phyloP scores from a whole-genome alignment of 2,113 vertebrate species.

The Gymnocephalus cernua region DNA sequence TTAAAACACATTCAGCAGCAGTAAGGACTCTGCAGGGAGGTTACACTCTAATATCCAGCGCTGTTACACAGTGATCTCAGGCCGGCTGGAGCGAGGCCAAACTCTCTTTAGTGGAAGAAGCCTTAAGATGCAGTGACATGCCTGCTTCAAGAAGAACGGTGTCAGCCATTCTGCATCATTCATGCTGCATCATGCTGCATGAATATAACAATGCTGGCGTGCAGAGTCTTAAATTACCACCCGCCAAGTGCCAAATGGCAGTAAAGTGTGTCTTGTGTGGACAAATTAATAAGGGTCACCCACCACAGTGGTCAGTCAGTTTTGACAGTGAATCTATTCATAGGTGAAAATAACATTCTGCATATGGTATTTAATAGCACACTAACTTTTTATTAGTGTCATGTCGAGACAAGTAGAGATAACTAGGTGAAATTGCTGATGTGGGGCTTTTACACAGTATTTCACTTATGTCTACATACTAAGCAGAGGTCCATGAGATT shows the following conservation, averaged over 20 bases:
- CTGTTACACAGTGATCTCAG: slow-evolving; percentile 44
- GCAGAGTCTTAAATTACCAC: slow-evolving; percentile 53
- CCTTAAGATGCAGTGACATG: slow-evolving; percentile 45
- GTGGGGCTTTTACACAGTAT: background rate
- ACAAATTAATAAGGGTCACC: slow-evolving; percentile 61
- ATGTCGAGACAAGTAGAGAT: slow-evolving; percentile 4
- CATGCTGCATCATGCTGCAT: slow-evolving; percentile 52
- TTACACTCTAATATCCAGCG: slow-evolving; percentile 61
- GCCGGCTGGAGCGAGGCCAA: background rate
- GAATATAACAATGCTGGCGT: slow-evolving; percentile 58
- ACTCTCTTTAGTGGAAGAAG: slow-evolving; percentile 19
- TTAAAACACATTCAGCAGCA: slow-evolving; percentile 73
- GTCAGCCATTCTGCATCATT: slow-evolving; percentile 55
- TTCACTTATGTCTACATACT: background rate
- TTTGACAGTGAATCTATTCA: slow-evolving; percentile 34
- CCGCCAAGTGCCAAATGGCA: slow-evolving; percentile 58
- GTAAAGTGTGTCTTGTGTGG: slow-evolving; percentile 51
- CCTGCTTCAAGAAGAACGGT: slow-evolving; percentile 9
- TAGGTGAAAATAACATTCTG: slow-evolving; percentile 35
- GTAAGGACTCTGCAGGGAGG: slow-evolving; percentile 66
- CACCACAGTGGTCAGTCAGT: slow-evolving; percentile 57
- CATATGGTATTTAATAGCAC: slow-evolving; percentile 35
- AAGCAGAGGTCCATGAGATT: too few species aligned
- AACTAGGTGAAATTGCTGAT: background rate
- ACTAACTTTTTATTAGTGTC: slow-evolving; percentile 35